Evolutionary conservation across 2,888 invertebrate species (phyloP).

Genomic region (Apamea monoglypha): DNA sequence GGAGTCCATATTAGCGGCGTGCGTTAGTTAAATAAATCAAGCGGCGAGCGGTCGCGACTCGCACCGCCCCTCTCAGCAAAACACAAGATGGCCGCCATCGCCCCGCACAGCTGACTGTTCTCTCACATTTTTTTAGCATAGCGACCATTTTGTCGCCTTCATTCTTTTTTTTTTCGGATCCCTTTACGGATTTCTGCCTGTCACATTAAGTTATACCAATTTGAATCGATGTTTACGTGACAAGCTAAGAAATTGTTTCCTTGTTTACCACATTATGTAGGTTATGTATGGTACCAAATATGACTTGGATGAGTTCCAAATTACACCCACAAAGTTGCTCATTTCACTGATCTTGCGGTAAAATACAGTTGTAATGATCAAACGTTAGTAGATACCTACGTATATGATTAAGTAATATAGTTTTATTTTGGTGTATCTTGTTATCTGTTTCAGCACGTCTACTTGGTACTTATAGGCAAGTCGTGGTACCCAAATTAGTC

Average conservation of each 20-base stretch:
- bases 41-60: constrained; percentile 73
- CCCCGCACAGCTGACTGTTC: constrained; percentile 82
- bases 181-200: constrained; percentile 65
- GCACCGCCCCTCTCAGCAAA: constrained; percentile 77
- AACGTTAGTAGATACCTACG: not conserved
- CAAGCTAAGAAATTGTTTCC: constrained; percentile 49
- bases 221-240: constrained; percentile 63
- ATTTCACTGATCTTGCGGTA: constrained; percentile 52
- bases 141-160: constrained; percentile 78
- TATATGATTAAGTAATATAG: constrained; percentile 3
- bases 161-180: constrained; percentile 69
- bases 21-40: constrained; percentile 84
- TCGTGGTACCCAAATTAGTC: not conserved
- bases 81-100: constrained; percentile 84
- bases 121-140: constrained; percentile 78
- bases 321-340: constrained; percentile 65
- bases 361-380: constrained; percentile 42
- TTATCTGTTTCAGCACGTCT: not conserved
- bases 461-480: not conserved
- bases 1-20: constrained; percentile 73
- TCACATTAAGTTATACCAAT: constrained; percentile 62
- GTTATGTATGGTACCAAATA: constrained; percentile 53
- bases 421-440: not conserved
- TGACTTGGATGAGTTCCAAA: constrained; percentile 72
- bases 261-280: constrained; percentile 58